These are phyloP conservation scores for Crypturellus tataupa DNA, from an alignment of 2,797 vertebrate genomes.

Conservation along the genomic window DNA sequence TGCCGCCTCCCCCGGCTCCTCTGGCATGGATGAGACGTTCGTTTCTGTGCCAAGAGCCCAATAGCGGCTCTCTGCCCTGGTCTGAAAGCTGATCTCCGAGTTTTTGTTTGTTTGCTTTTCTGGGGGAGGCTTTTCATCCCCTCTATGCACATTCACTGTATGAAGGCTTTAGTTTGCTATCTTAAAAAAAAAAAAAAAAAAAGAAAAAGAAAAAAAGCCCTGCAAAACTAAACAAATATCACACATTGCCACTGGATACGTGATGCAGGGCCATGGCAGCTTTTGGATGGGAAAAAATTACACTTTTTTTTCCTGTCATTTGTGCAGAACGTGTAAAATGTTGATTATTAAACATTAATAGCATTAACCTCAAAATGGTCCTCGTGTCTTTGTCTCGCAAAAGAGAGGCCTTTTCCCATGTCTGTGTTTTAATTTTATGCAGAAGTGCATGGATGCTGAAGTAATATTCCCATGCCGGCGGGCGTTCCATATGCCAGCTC, in stretches of 20 bases:
- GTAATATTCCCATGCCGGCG: slow-evolving; percentile 49
- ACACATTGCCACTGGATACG: not conserved
- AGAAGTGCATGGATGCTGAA: slow-evolving; percentile 56
- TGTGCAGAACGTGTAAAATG: not conserved
- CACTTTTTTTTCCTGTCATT: not conserved
- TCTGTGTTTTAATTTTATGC: slow-evolving; percentile 63
- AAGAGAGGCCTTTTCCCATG: not conserved
- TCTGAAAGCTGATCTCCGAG: slow-evolving; percentile 28
- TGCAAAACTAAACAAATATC: not conserved
- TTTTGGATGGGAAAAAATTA: slow-evolving; percentile 9
- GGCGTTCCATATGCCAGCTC: slow-evolving; percentile 58
- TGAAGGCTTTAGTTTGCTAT: not conserved
- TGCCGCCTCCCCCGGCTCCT: not conserved
- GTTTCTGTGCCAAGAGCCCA: slow-evolving; percentile 27
- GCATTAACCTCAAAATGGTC: not conserved
- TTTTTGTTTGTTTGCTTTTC: not conserved
- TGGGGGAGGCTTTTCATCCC: not conserved
- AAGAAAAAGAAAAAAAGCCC: not conserved
- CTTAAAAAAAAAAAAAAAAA: not conserved
- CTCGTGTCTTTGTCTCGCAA: not conserved
- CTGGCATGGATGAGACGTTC: not conserved
- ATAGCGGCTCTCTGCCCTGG: slow-evolving; percentile 10
- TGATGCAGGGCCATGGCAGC: not conserved
- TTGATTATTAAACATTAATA: not conserved
- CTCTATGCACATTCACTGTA: not conserved